Conservation (phyloP, 2,888 invertebrate species). For the Steinernema scapterisci region DNA sequence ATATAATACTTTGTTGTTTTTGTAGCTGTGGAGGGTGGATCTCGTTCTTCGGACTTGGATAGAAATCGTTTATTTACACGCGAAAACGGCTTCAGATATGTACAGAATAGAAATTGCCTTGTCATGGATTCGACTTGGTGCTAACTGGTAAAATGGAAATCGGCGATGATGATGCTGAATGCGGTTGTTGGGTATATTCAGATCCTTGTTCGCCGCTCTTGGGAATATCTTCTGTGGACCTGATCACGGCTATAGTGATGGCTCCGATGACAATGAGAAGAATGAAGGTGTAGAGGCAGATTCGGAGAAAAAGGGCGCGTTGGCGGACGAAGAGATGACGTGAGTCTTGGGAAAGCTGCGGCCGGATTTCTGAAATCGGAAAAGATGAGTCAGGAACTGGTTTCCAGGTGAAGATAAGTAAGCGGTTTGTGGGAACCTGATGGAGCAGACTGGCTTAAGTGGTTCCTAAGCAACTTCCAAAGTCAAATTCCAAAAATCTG, state of each 20-base stretch:
- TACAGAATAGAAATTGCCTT: not conserved
- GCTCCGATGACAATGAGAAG: slow-evolving; percentile 15
- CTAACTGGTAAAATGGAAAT: too few relatives aligned
- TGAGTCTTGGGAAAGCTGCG: not conserved
- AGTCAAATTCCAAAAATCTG: not conserved
- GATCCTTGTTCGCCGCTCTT: not conserved
- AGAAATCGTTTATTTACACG: slow-evolving; percentile 5
- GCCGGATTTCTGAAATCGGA: not conserved
- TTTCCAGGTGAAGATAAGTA: not conserved
- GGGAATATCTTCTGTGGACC: slow-evolving; percentile 2
- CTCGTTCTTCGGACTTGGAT: not conserved
- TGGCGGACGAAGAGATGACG: slow-evolving; percentile 6
- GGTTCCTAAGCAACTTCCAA: too few relatives aligned
- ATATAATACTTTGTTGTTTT: too few relatives aligned
- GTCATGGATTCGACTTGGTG: too few relatives aligned
- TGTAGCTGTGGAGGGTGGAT: too few relatives aligned
- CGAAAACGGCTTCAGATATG: not conserved
- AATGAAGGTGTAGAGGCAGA: slow-evolving; percentile 28
- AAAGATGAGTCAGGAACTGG: not conserved
- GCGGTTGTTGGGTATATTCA: too few relatives aligned
- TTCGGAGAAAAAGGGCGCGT: slow-evolving; percentile 4
- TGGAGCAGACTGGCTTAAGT: not conserved
- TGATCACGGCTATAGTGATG: slow-evolving; percentile 18
- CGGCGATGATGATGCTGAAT: not conserved
- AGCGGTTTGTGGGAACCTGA: not conserved